Evolutionary conservation across 2,113 vertebrate genomes (phyloP), one percentile per base, ranked within the genome.

Genomic region (Oreochromis aureus): DNA sequence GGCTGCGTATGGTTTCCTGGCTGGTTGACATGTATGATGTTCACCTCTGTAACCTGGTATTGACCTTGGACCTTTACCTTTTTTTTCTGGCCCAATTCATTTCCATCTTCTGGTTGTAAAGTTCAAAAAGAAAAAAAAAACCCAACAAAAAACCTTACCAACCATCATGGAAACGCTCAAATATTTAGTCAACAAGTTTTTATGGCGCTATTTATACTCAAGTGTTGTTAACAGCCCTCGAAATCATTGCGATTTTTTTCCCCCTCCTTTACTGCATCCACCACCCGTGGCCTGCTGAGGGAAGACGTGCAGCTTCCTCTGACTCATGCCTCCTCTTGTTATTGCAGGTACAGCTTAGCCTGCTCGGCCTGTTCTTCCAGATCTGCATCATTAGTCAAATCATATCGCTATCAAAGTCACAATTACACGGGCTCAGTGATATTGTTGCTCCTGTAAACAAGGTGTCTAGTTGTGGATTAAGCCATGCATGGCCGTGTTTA

Each of bases 391-490:
- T 92, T 58, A 91, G 56, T 89, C 82, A 80, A 87, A 90, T 86
- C 80, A 88, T 92, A 92, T 89, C 82, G 51, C 48, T 88, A 90
- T 92, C 84, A 86, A 76, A 91, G 84, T 59, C 81, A 82, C 63
- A 80, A 82, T 91, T 89, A 88, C 81, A 58, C 11, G 27, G 83
- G 89, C 80, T 90, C 7, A 24, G 83, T 83, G n/a, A 93, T 88
- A 54, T 85, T 96, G 94, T 94, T 96, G 82, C 71, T 90, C 86
- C 87, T 94, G 84, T 92, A 92, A 93, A 94, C 92, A 96, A 51
- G 59, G 41, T 1, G 4, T 83, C 58, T 12, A 61, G 87, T 86
- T 86, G 61, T 66, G 55, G 61, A 84, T 79, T 88, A 44, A 83
- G 59, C 59, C 85, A 48, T 84, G 86, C 36, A 2, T 81, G 80